phyloP scores from a whole-genome alignment of 2,797 vertebrate species.

The Esox masquinongy region DNA sequence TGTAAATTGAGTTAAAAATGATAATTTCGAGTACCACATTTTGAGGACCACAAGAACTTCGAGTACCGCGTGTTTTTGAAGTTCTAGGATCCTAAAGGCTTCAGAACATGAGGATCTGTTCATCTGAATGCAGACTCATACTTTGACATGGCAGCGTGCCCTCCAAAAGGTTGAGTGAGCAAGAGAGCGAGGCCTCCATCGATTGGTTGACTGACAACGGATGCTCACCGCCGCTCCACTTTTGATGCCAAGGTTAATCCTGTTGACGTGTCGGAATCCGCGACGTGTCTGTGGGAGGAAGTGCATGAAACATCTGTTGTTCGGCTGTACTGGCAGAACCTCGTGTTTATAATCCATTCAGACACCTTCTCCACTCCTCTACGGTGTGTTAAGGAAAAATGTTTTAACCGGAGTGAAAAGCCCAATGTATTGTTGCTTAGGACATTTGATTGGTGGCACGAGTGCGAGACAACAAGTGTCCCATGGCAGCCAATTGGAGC shows the following conservation, averaged over 20 bases:
- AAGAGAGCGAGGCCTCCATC: not conserved
- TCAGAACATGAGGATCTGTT: not conserved
- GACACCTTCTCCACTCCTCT: too few species aligned
- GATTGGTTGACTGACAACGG: not conserved
- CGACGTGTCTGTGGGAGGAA: slow-evolving; percentile 3
- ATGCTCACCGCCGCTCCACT: not conserved
- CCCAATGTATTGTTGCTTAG: too few species aligned
- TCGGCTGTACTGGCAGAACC: not conserved
- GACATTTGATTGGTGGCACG: too few species aligned
- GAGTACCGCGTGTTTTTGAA: not conserved
- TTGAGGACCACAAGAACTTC: not conserved
- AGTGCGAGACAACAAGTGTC: too few species aligned
- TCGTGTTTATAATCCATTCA: not conserved
- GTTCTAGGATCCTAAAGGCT: not conserved
- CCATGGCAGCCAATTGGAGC: not conserved
- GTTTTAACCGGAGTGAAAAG: too few species aligned
- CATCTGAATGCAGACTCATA: slow-evolving; percentile 8
- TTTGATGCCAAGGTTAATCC: slow-evolving; percentile 1
- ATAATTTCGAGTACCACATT: not conserved
- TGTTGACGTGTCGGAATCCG: not conserved
- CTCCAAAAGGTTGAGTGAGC: not conserved
- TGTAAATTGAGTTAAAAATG: not conserved
- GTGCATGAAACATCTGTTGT: not conserved
- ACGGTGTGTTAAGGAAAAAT: too few species aligned
- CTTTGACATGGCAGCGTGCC: slow-evolving; percentile 1